Evolutionary conservation across 1,140 invertebrate genomes (phyloP).

Genomic region (Drosophila pseudoobscura): DNA sequence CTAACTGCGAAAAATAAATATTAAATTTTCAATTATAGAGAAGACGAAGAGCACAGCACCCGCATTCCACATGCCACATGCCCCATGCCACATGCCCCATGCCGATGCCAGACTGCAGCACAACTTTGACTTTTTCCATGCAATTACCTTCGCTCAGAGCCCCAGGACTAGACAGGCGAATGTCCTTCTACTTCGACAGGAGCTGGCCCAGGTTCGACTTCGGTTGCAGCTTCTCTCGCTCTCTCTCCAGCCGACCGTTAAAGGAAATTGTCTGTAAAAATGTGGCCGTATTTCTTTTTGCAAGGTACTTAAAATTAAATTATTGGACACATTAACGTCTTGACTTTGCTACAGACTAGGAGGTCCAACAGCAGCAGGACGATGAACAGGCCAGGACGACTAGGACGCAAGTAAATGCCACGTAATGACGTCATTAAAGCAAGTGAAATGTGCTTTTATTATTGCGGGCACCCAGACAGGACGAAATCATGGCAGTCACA

Average conservation of each 20-base stretch:
- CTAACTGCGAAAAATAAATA: slow-evolving; percentile 82
- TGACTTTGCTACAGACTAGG: slow-evolving; percentile 55
- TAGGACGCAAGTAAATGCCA: slow-evolving; percentile 68
- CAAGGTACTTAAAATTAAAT: slow-evolving; percentile 82
- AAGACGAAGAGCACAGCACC: background rate
- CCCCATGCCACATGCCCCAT: background rate
- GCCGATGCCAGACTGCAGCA: slow-evolving; percentile 3
- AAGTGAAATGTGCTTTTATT: slow-evolving; percentile 81
- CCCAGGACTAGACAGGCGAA: slow-evolving; percentile 32
- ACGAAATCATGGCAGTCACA: slow-evolving; percentile 1
- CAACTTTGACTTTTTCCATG: slow-evolving; percentile 71
- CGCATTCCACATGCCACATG: slow-evolving; percentile 9
- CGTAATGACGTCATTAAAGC: slow-evolving; percentile 80
- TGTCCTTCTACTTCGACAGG: slow-evolving; percentile 52
- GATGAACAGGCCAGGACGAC: slow-evolving; percentile 19
- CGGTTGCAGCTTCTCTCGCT: slow-evolving; percentile 30
- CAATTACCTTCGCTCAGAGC: slow-evolving; percentile 64
- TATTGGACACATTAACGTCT: slow-evolving; percentile 82
- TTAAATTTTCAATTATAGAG: slow-evolving; percentile 78
- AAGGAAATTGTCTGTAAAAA: slow-evolving; percentile 82
- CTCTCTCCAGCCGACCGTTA: slow-evolving; percentile 48
- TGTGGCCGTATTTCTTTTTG: slow-evolving; percentile 81
- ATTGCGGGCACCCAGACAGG: slow-evolving; percentile 51
- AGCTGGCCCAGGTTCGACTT: slow-evolving; percentile 38
- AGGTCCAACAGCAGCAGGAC: background rate